Conservation (phyloP, 2,888 invertebrate genomes). For the Pristionchus exspectatus region DNA sequence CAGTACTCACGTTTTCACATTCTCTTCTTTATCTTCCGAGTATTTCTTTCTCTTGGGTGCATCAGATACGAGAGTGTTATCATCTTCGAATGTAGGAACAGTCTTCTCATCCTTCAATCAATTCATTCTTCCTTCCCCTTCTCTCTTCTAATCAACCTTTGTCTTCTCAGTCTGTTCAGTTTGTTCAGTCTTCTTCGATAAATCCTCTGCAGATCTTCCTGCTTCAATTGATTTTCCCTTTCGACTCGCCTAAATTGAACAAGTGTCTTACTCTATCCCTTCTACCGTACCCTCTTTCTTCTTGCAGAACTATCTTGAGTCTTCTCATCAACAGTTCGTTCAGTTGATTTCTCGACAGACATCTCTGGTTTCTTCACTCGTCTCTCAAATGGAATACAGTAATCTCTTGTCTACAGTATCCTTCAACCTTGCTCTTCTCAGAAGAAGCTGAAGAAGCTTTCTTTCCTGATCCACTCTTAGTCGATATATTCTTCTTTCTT, state of each 20-base stretch:
- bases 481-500: not conserved
- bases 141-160: not conserved
- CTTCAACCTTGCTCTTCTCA: not conserved
- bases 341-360: not conserved
- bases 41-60: conserved; percentile 36
- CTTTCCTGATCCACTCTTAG: not conserved
- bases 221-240: not conserved
- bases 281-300: conserved; percentile 22
- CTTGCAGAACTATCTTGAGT: conserved; percentile 39
- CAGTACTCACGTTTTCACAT: conserved; percentile 32
- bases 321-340: conserved; percentile 17
- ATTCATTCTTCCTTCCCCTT: not conserved
- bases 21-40: conserved; percentile 16
- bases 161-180: conserved; percentile 26
- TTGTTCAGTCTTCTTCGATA: not conserved
- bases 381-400: not conserved
- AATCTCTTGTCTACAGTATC: not conserved
- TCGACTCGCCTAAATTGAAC: not conserved
- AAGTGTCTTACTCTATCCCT: not conserved
- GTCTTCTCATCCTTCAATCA: conserved; percentile 5
- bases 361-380: not conserved
- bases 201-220: not conserved
- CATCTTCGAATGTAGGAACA: conserved; percentile 13
- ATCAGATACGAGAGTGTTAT: conserved; percentile 27
- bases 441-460: not conserved